Evolutionary conservation across 2,888 invertebrate genomes (phyloP), one percentile per base, ranked within the genome.

Genomic region (Ceramica pisi): DNA sequence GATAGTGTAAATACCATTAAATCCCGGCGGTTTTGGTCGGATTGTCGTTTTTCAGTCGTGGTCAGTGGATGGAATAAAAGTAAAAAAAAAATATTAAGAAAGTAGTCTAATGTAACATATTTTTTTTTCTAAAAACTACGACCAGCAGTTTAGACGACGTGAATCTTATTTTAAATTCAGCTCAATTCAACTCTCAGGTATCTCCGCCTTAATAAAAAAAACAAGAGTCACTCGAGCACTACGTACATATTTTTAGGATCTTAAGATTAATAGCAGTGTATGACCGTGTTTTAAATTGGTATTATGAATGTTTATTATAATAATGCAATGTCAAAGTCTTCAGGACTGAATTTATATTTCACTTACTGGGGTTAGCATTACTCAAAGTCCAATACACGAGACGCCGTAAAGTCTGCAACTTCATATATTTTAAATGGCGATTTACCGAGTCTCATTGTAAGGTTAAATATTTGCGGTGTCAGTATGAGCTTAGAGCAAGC

Each of bases 401-500:
- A 0, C 57, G 63, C 57, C 79, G n/a, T 57, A 26, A 35, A 8
- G 38, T 73, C 53, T 60, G 41, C 31, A 46, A 64, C 23, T 46
- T 56, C 10, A 57, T 51, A 64, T 23, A 65, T 66, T 53, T 41
- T 31, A 81, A 77, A 62, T 50, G 23, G 21, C 31, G 46, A 31
- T 64, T 75, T 50, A 50, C 35, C 8, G 19, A 67, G n/a, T 51
- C 56, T 66, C 26, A 70, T 69, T 71, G 56, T 38, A 23, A 23
- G 41, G 41, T 50, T 55, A 60, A 84, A 84, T 82, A 75, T 82
- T 82, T 74, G 61, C 61, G 46, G 65, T 67, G 67, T 74, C 62
- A 67, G 48, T 69, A 60, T 51, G 35, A 71, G 67, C 50, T 74
- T 56, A 10, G 23, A 72, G 50, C 46, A 71, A 67, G 59, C 67